Evolutionary conservation across 2,113 vertebrate genomes (phyloP), one percentile per base, ranked within the genome.

Genomic region (Microcebus murinus): DNA sequence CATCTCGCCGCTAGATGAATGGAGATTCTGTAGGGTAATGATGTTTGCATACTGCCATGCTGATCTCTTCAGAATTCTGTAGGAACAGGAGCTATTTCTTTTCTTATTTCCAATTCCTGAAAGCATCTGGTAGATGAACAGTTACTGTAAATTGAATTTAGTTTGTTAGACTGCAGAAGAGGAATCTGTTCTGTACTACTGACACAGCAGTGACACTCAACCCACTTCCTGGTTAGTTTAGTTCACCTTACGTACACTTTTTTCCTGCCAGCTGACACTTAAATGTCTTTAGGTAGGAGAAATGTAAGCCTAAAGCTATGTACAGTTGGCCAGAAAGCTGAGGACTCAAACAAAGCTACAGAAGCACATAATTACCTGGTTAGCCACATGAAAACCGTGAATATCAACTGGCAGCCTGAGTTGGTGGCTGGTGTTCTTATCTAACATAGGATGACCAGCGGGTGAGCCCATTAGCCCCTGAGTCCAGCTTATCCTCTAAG

Each of bases 161-260:
- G 50, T 31, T 39, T 71, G 6, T 71, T 45, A 13, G 10, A 23
- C 8, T 12, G 3, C 5, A 21, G n/a, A 71, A 8, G 8, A 88
- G 42, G 3, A 45, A 52, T 12, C 21, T 50, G 48, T 52, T 8
- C 14, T 34, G 45, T 20, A 7, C 12, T 4, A 45, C 9, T 9
- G 14, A 48, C 36, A 3, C 0, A 34, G 6, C 4, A 34, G 11
- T 1, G 8, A 3, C 6, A 2, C 20, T 36, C 3, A 21, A 12
- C 5, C 31, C 0, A 2, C 1, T 2, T 8, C 25, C 23, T 17
- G 6, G 9, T 39, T 3, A 21, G 6, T 50, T 67, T 52, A 2
- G 4, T 11, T 20, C 31, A 12, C 8, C 13, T 21, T 36, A 1
- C 25, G 5, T 25, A 31, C 5, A 84, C 1, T 18, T 63, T 55